Evolutionary conservation across 2,113 vertebrate species (phyloP).

Genomic region (Orientallactaga bullata): DNA sequence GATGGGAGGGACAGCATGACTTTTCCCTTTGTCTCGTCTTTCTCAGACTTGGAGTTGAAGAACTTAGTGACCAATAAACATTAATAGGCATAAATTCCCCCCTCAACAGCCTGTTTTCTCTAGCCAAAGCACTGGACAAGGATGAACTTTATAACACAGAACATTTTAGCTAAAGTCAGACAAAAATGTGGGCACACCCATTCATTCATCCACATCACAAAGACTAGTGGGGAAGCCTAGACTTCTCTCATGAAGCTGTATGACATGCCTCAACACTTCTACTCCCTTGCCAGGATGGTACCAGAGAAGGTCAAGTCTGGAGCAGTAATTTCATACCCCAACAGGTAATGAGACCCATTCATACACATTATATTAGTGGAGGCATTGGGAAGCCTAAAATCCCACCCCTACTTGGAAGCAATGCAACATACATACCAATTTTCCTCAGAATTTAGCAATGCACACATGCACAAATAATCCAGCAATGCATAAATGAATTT

Average conservation of each 20-base stretch:
- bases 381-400: background rate
- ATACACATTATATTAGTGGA: background rate
- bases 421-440: background rate
- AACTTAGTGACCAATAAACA: background rate
- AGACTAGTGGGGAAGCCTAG: background rate
- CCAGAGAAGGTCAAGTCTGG: slow-evolving; percentile 3
- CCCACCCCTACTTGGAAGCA: background rate
- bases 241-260: background rate
- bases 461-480: background rate
- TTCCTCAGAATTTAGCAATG: too few relatives aligned
- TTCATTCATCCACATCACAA: background rate
- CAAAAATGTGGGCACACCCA: background rate
- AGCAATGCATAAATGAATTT: background rate
- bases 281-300: background rate
- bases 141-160: slow-evolving; percentile 15
- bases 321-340: background rate
- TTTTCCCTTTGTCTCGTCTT: background rate
- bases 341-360: background rate
- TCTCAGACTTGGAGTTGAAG: slow-evolving; percentile 24
- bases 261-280: background rate
- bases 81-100: background rate
- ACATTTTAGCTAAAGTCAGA: slow-evolving; percentile 10
- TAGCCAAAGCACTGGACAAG: background rate
- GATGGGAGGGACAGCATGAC: background rate
- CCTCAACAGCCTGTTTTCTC: background rate